Conservation (phyloP, 2,797 vertebrate genomes). For the Synaphobranchus kaupii region DNA sequence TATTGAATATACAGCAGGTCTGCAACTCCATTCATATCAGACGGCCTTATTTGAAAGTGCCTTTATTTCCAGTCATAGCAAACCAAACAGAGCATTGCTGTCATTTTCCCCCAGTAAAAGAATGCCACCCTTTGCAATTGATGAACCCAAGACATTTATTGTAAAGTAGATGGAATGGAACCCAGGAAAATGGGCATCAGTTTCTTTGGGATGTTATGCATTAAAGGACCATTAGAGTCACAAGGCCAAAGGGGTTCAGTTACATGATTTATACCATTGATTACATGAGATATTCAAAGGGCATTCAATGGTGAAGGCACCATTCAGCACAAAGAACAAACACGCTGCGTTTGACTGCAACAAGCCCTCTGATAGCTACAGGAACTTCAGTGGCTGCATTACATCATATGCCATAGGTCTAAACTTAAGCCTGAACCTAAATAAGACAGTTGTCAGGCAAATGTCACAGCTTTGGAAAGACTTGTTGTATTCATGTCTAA, state of each 20-base stretch:
- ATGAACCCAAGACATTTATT: background rate
- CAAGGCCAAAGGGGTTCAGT: constrained; percentile 6
- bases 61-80: background rate
- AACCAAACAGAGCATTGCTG: constrained; percentile 15
- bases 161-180: background rate
- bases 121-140: background rate
- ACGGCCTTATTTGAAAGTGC: background rate
- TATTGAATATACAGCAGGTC: background rate
- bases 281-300: constrained; percentile 4
- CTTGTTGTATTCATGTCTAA: background rate
- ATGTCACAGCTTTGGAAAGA: constrained; percentile 17
- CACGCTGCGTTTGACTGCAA: background rate
- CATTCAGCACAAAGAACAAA: constrained; percentile 10
- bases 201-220: background rate
- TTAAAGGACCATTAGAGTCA: background rate
- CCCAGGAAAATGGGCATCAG: background rate
- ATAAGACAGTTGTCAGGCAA: constrained; percentile 7
- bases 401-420: constrained; percentile 9
- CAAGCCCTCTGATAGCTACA: background rate
- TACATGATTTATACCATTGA: constrained; percentile 5
- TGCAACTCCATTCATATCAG: background rate
- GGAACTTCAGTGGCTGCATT: background rate
- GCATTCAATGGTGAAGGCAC: background rate
- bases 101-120: constrained; percentile 11
- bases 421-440: constrained; percentile 1